Conservation (phyloP, 2,113 vertebrate genomes). For the Cephalopterus ornatus region DNA sequence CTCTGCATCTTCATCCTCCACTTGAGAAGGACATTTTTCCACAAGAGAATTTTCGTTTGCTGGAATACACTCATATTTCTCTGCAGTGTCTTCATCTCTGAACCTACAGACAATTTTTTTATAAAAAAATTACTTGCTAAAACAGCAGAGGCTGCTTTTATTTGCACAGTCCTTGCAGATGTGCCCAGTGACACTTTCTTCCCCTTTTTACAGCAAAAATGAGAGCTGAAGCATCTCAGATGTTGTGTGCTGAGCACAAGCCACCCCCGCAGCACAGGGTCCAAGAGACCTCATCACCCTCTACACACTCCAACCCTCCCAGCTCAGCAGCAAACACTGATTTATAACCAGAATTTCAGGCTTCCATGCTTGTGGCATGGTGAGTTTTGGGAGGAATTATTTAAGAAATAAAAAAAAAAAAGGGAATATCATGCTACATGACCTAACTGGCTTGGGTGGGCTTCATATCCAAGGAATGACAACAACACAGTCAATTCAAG, state of each 20-base stretch:
- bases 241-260: background rate
- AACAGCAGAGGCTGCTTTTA: background rate
- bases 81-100: constrained; percentile 12
- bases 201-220: background rate
- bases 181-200: background rate
- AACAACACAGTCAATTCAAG: background rate
- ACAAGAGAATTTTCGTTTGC: constrained; percentile 67
- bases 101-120: background rate
- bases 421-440: background rate
- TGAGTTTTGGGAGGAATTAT: background rate
- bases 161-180: background rate
- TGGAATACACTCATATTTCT: constrained; percentile 43
- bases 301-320: background rate
- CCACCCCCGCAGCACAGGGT: background rate
- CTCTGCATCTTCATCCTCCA: constrained; percentile 70
- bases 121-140: background rate
- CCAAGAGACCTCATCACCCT: background rate
- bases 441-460: background rate
- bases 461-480: background rate
- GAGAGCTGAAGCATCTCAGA: background rate
- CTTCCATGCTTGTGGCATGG: background rate
- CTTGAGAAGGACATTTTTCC: constrained; percentile 68
- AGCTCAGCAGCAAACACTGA: background rate
- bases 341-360: background rate
- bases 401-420: background rate